phyloP scores from a whole-genome alignment of 2,888 invertebrate species.

The Tuberolachnus salignus region DNA sequence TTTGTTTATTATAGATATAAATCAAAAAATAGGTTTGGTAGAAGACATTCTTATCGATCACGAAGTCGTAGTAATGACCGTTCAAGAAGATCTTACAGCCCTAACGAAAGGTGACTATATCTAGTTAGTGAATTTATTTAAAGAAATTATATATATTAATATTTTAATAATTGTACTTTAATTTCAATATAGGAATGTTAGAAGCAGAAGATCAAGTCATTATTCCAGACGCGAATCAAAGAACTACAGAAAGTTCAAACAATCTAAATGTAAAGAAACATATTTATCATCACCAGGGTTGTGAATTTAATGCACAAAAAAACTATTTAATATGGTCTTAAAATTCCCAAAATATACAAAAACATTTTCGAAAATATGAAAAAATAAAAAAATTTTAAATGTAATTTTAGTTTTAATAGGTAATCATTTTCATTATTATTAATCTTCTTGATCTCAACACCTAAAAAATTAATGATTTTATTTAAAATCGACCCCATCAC shows the following conservation, averaged over 20 bases:
- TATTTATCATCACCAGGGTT: background rate
- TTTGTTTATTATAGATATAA: conserved; percentile 32
- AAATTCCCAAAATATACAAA: no score
- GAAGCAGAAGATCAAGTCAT: conserved; percentile 35
- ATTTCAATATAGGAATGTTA: conserved; percentile 14
- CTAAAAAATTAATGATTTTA: no score
- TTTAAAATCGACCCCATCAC: no score
- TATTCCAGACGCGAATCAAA: conserved; percentile 40
- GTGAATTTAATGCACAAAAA: no score
- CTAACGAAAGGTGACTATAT: conserved; percentile 30
- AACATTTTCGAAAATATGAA: no score
- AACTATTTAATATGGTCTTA: no score
- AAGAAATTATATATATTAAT: background rate
- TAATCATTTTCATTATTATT: no score
- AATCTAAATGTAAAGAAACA: conserved; percentile 44
- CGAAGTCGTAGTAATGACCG: conserved; percentile 41
- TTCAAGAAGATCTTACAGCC: conserved; percentile 31
- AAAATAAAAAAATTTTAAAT: no score
- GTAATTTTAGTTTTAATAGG: no score
- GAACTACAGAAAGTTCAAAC: conserved; percentile 32
- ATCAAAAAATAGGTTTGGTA: conserved; percentile 30
- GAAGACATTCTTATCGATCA: conserved; percentile 43
- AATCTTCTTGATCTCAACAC: no score
- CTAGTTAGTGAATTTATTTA: background rate
- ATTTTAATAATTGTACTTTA: background rate